Evolutionary conservation across 2,888 invertebrate genomes (phyloP).

Genomic region (Deilephila porcellus): DNA sequence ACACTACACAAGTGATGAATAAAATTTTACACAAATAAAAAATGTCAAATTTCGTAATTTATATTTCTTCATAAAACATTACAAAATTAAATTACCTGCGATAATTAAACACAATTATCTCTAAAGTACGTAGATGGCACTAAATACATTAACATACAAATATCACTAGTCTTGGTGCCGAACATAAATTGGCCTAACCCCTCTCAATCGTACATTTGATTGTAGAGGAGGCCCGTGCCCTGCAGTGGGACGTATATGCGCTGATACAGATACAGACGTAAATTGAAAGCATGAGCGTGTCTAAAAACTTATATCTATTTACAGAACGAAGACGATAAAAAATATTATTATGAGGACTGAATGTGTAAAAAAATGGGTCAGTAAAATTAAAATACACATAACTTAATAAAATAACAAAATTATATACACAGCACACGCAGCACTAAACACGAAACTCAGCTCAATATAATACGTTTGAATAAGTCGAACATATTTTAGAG

Average conservation of each 20-base stretch:
- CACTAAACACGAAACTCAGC: background rate
- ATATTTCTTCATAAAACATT: constrained; percentile 12
- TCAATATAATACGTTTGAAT: no score
- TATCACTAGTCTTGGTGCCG: constrained; percentile 24
- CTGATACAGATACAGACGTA: background rate
- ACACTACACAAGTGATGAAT: no score
- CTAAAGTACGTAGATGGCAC: constrained; percentile 25
- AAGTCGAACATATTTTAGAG: no score
- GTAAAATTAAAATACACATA: background rate
- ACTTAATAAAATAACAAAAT: no score
- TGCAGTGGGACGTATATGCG: no score
- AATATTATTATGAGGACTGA: background rate
- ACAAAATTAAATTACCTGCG: background rate
- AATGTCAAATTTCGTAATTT: background rate
- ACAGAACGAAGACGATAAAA: background rate
- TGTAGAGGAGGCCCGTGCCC: no score
- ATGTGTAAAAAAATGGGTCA: background rate
- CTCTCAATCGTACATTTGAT: no score
- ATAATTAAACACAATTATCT: background rate
- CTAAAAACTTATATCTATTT: background rate
- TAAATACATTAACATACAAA: constrained; percentile 33
- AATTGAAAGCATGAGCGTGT: background rate
- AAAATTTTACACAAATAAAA: background rate
- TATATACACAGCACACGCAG: background rate
- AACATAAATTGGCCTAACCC: background rate